A percentile compares a stretch with the other conserved stretches of the same genome.
These are phyloP conservation scores for Thunnus albacares DNA, from an alignment of 2,797 vertebrate species.

Conservation along the genomic window DNA sequence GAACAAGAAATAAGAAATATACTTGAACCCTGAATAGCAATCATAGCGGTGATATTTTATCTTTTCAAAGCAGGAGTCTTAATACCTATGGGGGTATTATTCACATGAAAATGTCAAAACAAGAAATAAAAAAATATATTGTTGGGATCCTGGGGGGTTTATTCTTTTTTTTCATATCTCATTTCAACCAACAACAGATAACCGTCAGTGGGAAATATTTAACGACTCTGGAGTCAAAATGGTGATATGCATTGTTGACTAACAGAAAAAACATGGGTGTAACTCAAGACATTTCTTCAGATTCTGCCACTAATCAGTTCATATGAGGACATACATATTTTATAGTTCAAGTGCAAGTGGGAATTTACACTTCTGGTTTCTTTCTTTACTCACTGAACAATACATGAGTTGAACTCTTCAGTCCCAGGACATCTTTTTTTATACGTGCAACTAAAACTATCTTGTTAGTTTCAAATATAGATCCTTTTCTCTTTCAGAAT, in stretches of 20 bases:
- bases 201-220: slow-evolving; percentile 26
- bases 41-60: slow-evolving; percentile 16
- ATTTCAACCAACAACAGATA: slow-evolving; percentile 19
- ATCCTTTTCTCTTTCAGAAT: neutral
- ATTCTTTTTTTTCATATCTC: slow-evolving; percentile 1
- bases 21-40: slow-evolving; percentile 17
- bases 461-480: neutral
- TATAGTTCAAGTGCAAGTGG: neutral
- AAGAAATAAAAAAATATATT: slow-evolving; percentile 20
- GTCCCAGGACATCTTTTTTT: neutral
- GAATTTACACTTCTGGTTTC: neutral
- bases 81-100: slow-evolving; percentile 31
- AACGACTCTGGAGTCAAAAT: slow-evolving; percentile 21
- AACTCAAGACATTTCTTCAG: slow-evolving; percentile 9
- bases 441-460: neutral
- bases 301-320: neutral
- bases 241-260: neutral
- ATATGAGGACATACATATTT: neutral
- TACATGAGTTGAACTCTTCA: neutral
- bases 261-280: slow-evolving; percentile 23
- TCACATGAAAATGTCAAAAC: slow-evolving; percentile 43
- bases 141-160: slow-evolving; percentile 10
- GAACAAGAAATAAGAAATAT: slow-evolving; percentile 1
- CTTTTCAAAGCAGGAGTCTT: slow-evolving; percentile 22
- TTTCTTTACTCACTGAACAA: neutral